A percentile compares a stretch with the other conserved stretches of the same genome.
phyloP scores from a whole-genome alignment of 2,113 vertebrate genomes.

The Potamarius usumacintae region DNA sequence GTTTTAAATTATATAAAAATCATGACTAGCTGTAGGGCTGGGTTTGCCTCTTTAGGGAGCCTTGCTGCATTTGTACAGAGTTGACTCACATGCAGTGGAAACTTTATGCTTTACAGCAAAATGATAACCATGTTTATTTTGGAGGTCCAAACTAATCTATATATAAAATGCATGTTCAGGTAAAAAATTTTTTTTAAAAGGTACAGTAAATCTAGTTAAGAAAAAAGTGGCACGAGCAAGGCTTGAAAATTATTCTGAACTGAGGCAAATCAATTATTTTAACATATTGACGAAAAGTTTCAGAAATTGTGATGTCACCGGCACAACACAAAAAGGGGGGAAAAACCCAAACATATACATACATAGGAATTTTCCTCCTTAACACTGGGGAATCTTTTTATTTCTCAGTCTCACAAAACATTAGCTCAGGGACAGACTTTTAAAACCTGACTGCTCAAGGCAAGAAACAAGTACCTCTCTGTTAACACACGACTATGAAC shows the following conservation, averaged over 20 bases:
- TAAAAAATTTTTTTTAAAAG: neutral
- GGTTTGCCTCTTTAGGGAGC: neutral
- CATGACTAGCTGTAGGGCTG: neutral
- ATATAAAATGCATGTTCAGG: neutral
- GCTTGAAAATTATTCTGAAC: neutral
- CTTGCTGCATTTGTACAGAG: neutral
- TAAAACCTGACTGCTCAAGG: conserved; percentile 30
- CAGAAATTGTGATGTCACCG: neutral
- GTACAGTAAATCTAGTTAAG: neutral
- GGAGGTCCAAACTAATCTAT: neutral
- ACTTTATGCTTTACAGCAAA: neutral
- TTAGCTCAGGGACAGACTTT: conserved; percentile 42
- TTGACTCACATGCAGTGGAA: neutral
- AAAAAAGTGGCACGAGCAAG: neutral
- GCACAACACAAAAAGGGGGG: too few species aligned
- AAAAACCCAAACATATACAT: neutral
- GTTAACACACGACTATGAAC: conserved; percentile 9
- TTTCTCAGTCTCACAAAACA: conserved; percentile 32
- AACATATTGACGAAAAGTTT: neutral
- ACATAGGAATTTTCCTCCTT: neutral
- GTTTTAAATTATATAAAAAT: conserved; percentile 17
- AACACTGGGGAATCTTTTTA: conserved; percentile 30
- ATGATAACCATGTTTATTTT: neutral
- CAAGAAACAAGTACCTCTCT: conserved; percentile 46
- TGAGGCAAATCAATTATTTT: neutral